phyloP scores from a whole-genome alignment of 2,797 vertebrate genomes.

The Centropyge bicolor region DNA sequence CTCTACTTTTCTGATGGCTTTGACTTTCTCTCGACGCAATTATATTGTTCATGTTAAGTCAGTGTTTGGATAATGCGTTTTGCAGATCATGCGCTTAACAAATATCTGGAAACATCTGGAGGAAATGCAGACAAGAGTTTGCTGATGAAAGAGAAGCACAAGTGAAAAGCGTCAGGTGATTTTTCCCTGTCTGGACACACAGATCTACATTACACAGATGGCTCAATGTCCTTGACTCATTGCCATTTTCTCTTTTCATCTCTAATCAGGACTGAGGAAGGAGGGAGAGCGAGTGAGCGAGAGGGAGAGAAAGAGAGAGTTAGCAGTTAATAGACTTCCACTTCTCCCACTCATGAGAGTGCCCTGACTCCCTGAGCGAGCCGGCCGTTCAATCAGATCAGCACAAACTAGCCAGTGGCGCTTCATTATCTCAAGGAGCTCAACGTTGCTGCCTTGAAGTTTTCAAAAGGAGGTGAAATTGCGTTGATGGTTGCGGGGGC shows the following conservation, averaged over 20 bases:
- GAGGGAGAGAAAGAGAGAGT: constrained; percentile 38
- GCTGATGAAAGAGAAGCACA: constrained; percentile 6
- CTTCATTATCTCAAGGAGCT: constrained; percentile 68
- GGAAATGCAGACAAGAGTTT: constrained; percentile 7
- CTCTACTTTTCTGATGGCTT: constrained; percentile 23
- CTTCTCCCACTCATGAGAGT: constrained; percentile 65
- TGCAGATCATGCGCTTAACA: constrained; percentile 5
- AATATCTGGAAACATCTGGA: constrained; percentile 41
- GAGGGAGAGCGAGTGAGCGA: background rate
- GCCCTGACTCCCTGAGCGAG: constrained; percentile 44
- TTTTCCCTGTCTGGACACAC: constrained; percentile 39
- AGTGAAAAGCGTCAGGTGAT: constrained; percentile 36
- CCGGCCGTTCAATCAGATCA: constrained; percentile 59
- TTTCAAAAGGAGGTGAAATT: constrained; percentile 69
- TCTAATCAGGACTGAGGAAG: constrained; percentile 51
- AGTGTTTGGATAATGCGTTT: constrained; percentile 30
- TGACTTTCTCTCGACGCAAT: constrained; percentile 17
- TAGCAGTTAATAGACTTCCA: constrained; percentile 62
- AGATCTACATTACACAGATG: constrained; percentile 36
- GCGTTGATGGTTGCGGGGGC: constrained; percentile 52
- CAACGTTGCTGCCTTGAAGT: constrained; percentile 65
- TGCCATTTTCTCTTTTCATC: constrained; percentile 61
- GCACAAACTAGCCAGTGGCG: constrained; percentile 52
- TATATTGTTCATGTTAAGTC: constrained; percentile 8
- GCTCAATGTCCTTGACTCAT: constrained; percentile 48